Evolutionary conservation across 1,140 invertebrate species (phyloP), one percentile per base, ranked within the genome.

Genomic region (Cataglyphis hispanica): DNA sequence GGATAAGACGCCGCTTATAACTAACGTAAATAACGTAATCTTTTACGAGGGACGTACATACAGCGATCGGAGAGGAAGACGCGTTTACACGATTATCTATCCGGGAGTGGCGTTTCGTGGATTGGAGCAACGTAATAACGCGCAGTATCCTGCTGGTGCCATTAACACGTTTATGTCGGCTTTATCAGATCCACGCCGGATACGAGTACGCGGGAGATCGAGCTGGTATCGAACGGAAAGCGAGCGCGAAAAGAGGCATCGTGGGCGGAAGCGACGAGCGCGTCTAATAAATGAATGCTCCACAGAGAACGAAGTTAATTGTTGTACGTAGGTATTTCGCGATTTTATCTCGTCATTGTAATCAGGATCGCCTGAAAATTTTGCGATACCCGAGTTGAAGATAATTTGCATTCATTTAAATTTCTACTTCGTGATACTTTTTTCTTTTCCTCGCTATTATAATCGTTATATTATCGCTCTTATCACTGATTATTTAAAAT

Each of bases 141-240:
- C 85, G 87, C 77, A 50, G 78, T 77, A 86, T 74, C 74, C 74
- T 78, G 74, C 85, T 58, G 60, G 67, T 61, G 53, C 87, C 86
- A 89, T 89, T 89, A 89, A 89, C 88, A 89, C 88, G 83, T 89
- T 89, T 89, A 78, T 87, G 64, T 60, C 22, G 7, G 40, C 60
- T 60, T 56, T 89, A 89, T 89, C 88, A 86, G 87, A 89, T 89
- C 85, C 61, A 58, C 46, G 16, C 75, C 74, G 60, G 53, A 60
- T 81, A 34, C 56, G 31, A 74, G 53, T 72, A 72, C 66, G 53
- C 67, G 53, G 67, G 67, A 27, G 67, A 83, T 74, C 67, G 31
- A 1, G 13, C 37, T 22, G n/a, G 56, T 74, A 72, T 74, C 13
- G 76, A 64, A 50, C 37, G 56, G 76, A 75, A 58, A 25, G 56